A percentile compares a stretch with the other conserved stretches of the same genome.
Conservation (phyloP, 1,140 invertebrate species). For the Lepidurus packardi region DNA sequence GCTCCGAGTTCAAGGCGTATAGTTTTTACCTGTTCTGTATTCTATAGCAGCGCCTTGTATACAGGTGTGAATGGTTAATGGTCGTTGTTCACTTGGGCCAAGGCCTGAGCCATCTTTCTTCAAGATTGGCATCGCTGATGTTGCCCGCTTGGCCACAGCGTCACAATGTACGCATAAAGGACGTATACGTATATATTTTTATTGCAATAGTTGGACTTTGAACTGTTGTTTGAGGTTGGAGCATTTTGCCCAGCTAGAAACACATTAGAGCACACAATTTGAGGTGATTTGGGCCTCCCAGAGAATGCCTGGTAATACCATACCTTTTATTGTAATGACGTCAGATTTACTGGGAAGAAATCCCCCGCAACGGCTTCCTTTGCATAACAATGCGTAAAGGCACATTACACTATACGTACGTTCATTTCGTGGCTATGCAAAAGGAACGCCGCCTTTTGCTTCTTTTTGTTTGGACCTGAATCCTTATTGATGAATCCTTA, state of each 20-base stretch:
- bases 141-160: background rate
- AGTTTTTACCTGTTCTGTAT: background rate
- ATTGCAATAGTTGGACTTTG: background rate
- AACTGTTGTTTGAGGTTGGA: background rate
- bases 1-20: background rate
- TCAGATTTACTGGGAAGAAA: background rate
- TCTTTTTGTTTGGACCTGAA: no score
- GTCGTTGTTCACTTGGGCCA: slow-evolving; percentile 17
- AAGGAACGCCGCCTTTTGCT: no score
- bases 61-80: slow-evolving; percentile 21
- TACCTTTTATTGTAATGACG: background rate
- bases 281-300: background rate
- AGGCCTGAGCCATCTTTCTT: slow-evolving; percentile 10
- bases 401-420: no score
- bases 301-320: background rate
- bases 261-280: background rate
- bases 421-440: no score
- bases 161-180: background rate
- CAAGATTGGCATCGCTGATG: slow-evolving; percentile 10
- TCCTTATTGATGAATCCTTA: no score
- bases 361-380: background rate
- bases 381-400: background rate
- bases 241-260: background rate
- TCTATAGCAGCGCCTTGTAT: background rate
- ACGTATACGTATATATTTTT: no score